Conservation (phyloP, 2,888 invertebrate species). For the Pristionchus arcanus region DNA sequence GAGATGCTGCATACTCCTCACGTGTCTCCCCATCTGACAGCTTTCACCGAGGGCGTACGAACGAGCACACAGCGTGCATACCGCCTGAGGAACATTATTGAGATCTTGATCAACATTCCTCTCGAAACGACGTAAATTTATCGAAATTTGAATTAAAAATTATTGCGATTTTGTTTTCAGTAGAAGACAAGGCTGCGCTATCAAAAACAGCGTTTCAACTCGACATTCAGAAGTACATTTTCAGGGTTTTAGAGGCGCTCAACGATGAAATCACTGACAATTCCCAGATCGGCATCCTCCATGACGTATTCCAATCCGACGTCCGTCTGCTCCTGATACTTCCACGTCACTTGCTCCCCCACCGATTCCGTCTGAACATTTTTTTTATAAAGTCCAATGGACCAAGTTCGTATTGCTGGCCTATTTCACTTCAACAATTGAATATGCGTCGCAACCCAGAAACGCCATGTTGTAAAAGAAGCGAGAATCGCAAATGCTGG, state of each 20-base stretch:
- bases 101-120: not conserved
- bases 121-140: too few relatives aligned
- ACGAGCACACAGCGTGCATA: slow-evolving; percentile 63
- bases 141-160: too few relatives aligned
- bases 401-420: too few relatives aligned
- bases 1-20: slow-evolving; percentile 61
- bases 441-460: too few relatives aligned
- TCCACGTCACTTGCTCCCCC: slow-evolving; percentile 34
- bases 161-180: too few relatives aligned
- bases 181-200: too few relatives aligned
- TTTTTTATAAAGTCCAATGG: not conserved
- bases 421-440: too few relatives aligned
- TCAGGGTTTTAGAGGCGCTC: too few relatives aligned
- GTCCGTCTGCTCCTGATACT: slow-evolving; percentile 64
- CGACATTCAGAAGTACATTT: too few relatives aligned
- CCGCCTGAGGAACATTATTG: slow-evolving; percentile 46
- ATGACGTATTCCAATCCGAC: slow-evolving; percentile 67
- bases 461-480: too few relatives aligned
- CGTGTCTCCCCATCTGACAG: slow-evolving; percentile 57
- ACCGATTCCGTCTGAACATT: slow-evolving; percentile 14
- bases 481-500: too few relatives aligned
- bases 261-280: slow-evolving; percentile 51
- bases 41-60: slow-evolving; percentile 53
- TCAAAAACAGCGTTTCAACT: too few relatives aligned
- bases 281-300: slow-evolving; percentile 61